Percentiles rank a stretch among this genome's conserved stretches.
These are phyloP conservation scores for Perizoma flavofasciatum DNA, from an alignment of 2,888 invertebrate genomes.

Conservation along the genomic window DNA sequence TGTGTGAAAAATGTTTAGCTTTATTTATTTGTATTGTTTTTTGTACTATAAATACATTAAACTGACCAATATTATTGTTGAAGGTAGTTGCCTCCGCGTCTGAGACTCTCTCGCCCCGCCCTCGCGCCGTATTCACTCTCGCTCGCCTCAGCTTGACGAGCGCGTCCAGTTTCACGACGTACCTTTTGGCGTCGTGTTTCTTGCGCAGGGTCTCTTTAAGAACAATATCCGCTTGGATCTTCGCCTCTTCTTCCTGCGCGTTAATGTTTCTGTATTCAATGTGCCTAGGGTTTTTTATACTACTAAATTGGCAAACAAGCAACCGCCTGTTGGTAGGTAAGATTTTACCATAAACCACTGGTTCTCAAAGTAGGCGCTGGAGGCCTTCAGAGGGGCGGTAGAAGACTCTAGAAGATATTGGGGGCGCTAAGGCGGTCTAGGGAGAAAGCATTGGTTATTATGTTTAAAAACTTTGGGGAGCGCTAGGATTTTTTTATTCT, in stretches of 20 bases:
- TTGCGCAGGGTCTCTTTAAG: constrained; percentile 88
- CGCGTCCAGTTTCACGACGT: constrained; percentile 85
- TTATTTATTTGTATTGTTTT: too few relatives aligned
- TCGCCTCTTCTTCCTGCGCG: constrained; percentile 85
- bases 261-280: background rate
- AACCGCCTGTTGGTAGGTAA: too few relatives aligned
- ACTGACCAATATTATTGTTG: constrained; percentile 82
- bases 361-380: too few relatives aligned
- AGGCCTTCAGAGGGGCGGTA: too few relatives aligned
- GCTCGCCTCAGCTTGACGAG: constrained; percentile 86
- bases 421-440: too few relatives aligned
- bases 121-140: constrained; percentile 84
- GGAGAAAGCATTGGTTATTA: too few relatives aligned
- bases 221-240: constrained; percentile 87
- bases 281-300: background rate
- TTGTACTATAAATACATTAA: background rate
- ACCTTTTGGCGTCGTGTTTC: constrained; percentile 87
- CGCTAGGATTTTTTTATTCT: too few relatives aligned
- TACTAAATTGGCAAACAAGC: too few relatives aligned
- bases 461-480: too few relatives aligned
- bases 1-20: too few relatives aligned
- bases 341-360: too few relatives aligned
- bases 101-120: constrained; percentile 84
- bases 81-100: constrained; percentile 83
- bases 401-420: too few relatives aligned